These are phyloP conservation scores for Megalops cyprinoides DNA, from an alignment of 2,797 vertebrate genomes.

Conservation along the genomic window DNA sequence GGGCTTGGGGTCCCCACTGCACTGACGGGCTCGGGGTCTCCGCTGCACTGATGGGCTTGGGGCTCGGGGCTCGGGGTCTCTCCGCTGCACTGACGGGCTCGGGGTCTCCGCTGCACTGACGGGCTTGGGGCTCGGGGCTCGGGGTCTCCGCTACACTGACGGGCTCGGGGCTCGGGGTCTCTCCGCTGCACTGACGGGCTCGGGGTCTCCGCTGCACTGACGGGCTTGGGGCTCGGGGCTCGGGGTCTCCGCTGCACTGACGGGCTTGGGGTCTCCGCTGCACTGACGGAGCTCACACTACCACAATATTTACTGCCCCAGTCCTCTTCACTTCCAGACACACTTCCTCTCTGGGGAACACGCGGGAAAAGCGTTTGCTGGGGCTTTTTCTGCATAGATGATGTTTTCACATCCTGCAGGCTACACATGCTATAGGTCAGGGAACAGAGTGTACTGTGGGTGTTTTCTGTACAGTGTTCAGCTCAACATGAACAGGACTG, in stretches of 20 bases:
- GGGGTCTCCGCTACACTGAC: too few species aligned
- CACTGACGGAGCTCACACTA: background rate
- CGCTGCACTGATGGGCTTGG: background rate
- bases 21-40: too few species aligned
- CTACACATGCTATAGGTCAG: background rate
- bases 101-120: too few species aligned
- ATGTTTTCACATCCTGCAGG: background rate
- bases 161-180: too few species aligned
- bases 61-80: too few species aligned
- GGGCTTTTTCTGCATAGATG: background rate
- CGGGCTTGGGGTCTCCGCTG: background rate
- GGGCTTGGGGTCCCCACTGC: too few species aligned
- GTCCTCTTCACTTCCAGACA: background rate
- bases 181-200: slow-evolving; percentile 6
- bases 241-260: too few species aligned
- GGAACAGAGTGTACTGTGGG: background rate
- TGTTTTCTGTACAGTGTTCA: background rate
- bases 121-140: too few species aligned
- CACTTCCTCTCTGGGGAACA: slow-evolving; percentile 20
- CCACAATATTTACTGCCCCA: background rate
- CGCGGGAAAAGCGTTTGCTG: background rate
- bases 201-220: too few species aligned
- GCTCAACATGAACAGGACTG: background rate
- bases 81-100: background rate
- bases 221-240: too few species aligned